Conservation (phyloP, 35 echinoderm and acorn worm species). For the Patiria miniata region DNA sequence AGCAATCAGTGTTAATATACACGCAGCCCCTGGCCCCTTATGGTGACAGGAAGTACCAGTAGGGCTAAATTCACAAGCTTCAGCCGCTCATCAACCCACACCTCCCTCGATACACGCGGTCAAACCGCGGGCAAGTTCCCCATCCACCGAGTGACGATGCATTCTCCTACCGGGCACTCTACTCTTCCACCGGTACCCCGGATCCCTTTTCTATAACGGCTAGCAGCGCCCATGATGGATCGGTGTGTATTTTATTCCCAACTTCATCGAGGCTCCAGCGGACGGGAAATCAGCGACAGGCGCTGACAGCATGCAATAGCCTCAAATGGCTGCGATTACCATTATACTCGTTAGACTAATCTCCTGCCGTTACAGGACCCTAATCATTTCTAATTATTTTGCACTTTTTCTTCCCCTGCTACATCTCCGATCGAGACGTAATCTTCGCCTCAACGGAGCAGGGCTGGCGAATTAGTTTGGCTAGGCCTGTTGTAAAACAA, state of each 20-base stretch:
- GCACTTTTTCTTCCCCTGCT: background rate
- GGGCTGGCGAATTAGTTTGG: too few species aligned
- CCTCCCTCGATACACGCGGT: background rate
- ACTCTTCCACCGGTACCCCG: background rate
- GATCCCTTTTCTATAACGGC: background rate
- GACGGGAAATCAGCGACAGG: background rate
- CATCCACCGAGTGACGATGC: too few species aligned
- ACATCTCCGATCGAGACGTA: too few species aligned
- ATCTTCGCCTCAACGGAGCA: too few species aligned
- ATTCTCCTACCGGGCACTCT: background rate
- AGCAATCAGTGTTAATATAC: too few species aligned
- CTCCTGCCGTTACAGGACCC: constrained; percentile 21
- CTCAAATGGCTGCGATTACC: constrained; percentile 27
- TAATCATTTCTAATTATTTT: constrained; percentile 35
- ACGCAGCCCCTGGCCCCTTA: too few species aligned
- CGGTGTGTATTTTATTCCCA: background rate
- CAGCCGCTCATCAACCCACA: background rate
- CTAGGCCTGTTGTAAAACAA: too few species aligned
- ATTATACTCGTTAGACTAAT: constrained; percentile 29
- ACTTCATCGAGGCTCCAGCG: background rate
- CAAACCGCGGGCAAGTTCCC: background rate
- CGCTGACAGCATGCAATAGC: constrained; percentile 17
- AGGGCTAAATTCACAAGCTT: background rate
- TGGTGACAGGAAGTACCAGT: background rate
- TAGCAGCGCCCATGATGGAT: background rate